phyloP scores from a whole-genome alignment of 2,797 vertebrate genomes.

The Arrhamphus sclerolepis region DNA sequence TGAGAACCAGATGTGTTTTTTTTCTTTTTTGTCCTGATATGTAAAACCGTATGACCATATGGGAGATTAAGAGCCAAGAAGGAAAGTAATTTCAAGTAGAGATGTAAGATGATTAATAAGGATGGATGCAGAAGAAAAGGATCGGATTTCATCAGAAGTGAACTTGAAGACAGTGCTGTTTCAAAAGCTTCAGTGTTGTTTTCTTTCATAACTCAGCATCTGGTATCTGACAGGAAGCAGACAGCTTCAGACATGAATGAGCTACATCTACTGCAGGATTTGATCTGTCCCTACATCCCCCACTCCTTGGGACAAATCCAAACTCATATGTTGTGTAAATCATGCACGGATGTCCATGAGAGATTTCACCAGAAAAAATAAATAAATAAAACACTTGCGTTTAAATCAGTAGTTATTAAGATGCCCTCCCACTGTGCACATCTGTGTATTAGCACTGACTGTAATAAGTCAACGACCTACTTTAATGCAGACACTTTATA shows the following conservation, averaged over 20 bases:
- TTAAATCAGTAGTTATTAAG: slow-evolving; percentile 36
- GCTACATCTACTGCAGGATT: slow-evolving; percentile 27
- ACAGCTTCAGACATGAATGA: slow-evolving; percentile 42
- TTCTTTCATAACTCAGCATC: slow-evolving; percentile 28
- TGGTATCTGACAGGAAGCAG: slow-evolving; percentile 18
- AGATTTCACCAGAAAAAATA: slow-evolving; percentile 40
- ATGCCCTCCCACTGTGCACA: background rate
- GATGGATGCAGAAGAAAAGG: too few relatives aligned
- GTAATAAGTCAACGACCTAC: background rate
- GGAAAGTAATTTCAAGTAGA: too few relatives aligned
- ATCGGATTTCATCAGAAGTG: too few relatives aligned
- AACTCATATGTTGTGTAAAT: slow-evolving; percentile 53
- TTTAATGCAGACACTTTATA: slow-evolving; percentile 9
- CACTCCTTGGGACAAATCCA: slow-evolving; percentile 47
- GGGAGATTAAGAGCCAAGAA: too few relatives aligned
- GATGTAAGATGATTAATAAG: too few relatives aligned
- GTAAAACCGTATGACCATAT: too few relatives aligned
- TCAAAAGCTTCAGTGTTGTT: background rate
- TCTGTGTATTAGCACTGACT: slow-evolving; percentile 7
- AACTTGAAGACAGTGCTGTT: too few relatives aligned
- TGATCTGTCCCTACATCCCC: slow-evolving; percentile 18
- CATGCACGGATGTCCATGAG: slow-evolving; percentile 24
- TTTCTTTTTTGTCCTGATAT: too few relatives aligned
- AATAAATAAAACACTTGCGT: slow-evolving; percentile 11
- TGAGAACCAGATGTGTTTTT: too few relatives aligned